Evolutionary conservation across 64 coral and sea anemone genomes (phyloP), one percentile per base, ranked within the genome.

Genomic region (Porites lutea): DNA sequence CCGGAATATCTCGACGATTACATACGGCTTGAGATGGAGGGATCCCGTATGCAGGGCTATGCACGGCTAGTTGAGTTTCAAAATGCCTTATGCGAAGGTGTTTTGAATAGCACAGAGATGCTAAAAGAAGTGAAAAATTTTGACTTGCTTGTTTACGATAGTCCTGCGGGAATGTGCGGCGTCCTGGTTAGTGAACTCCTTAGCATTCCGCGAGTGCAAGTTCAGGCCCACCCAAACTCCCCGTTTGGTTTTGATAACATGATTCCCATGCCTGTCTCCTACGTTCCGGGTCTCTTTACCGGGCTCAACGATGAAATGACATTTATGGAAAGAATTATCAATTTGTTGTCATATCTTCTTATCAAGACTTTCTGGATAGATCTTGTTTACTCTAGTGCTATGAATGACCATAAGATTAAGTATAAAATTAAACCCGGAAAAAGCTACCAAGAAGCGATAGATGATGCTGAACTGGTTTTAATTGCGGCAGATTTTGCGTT

Each of bases 301-400:
- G 62, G 22, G 10, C 60, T 82, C 49, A 60, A 77, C 13, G 73
- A 54, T 54, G 79, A 60, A 68, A 93, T 89, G 86, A 82, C 18
- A 23, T 89, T 88, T 46, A 53, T 48, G 13, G 75, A 93, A 48
- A 63, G 92, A 79, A 65, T 74, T 5, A 93, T 79, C 71, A 93
- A 93, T 71, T 79, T 55, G 18, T 19, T 72, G 13, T 54, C 67
- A 22, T 81, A 80, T 23, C 8, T 93, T 11, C 19, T 5, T 8
- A 19, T 16, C 2, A 14, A n/a, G 37, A 13, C 47, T 27, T 21
- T 82, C 27, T 37, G 27, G 5, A 22, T 72, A 3, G 2, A 61
- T 6, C 14, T 79, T 6, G 46, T 18, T 60, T 6, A 75, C 6
- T 1, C 3, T 3, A 74, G 18, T 14, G 52, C 52, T 65, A 63